Evolutionary conservation across 2,888 invertebrate species (phyloP).

Genomic region (Thalpophila matura): DNA sequence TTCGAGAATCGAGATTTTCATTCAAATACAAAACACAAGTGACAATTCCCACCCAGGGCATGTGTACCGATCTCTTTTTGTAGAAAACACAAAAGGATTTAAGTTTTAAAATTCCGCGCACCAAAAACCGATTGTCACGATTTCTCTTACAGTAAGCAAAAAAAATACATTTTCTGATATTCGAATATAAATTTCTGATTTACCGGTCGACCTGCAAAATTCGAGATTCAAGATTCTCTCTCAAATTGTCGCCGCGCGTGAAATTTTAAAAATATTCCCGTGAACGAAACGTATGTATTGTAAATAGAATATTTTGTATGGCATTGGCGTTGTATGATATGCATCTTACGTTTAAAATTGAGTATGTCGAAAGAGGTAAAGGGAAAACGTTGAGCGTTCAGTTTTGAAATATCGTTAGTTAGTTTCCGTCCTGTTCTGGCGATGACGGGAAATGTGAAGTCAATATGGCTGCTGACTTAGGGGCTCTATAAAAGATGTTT

Average conservation of each 20-base stretch:
- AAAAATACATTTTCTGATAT: constrained; percentile 69
- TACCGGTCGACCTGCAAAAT: constrained; percentile 72
- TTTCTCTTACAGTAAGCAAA: constrained; percentile 37
- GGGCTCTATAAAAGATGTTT: no score
- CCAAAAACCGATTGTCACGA: constrained; percentile 57
- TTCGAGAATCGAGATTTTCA: background rate
- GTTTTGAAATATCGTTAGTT: constrained; percentile 47
- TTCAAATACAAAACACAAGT: background rate
- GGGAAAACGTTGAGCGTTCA: constrained; percentile 31
- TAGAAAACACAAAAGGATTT: constrained; percentile 44
- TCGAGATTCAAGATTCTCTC: constrained; percentile 62
- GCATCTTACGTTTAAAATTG: constrained; percentile 55
- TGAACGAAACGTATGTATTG: constrained; percentile 68
- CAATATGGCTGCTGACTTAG: constrained; percentile 18
- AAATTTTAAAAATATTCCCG: constrained; percentile 76
- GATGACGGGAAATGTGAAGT: constrained; percentile 27
- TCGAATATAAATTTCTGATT: constrained; percentile 79
- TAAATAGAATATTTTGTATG: constrained; percentile 74
- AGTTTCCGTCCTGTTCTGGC: constrained; percentile 37
- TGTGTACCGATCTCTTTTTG: constrained; percentile 26
- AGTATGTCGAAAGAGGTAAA: constrained; percentile 37
- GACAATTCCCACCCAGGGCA: constrained; percentile 12
- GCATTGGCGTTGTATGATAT: constrained; percentile 58
- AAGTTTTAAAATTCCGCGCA: constrained; percentile 50
- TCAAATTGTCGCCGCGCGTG: constrained; percentile 59